Conservation (phyloP, 2,113 vertebrate genomes). For the Carollia perspicillata region DNA sequence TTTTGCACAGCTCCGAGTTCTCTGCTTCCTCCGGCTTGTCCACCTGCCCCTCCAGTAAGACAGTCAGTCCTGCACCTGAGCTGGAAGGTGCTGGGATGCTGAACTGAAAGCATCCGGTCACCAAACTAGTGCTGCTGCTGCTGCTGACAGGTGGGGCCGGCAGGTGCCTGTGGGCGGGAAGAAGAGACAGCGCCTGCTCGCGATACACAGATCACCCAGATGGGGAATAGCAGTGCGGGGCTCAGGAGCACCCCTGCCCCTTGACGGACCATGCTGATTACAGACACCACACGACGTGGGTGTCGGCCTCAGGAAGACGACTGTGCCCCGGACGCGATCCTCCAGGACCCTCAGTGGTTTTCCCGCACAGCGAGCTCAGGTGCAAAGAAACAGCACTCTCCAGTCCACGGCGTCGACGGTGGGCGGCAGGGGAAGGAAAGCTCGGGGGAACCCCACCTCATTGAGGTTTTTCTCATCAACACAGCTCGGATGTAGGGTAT, state of each 20-base stretch:
- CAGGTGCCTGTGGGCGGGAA: background rate
- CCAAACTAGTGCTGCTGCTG: background rate
- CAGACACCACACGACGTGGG: fast-evolving
- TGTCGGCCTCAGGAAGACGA: background rate
- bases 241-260: background rate
- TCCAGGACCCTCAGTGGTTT: background rate
- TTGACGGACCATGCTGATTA: background rate
- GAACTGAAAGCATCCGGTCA: background rate
- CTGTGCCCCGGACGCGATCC: fast-evolving
- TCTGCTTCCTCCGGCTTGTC: background rate
- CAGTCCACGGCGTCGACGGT: fast-evolving
- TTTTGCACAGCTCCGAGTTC: fast-evolving
- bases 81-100: background rate
- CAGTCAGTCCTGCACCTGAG: background rate
- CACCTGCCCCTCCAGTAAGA: background rate
- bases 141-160: too few relatives aligned
- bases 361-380: background rate
- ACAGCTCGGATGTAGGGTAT: background rate
- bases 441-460: background rate
- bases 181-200: background rate
- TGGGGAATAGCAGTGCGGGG: background rate
- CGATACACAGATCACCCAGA: too few relatives aligned
- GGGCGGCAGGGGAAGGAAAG: too few relatives aligned
- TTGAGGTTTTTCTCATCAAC: background rate
- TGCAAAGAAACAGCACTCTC: background rate